phyloP scores from a whole-genome alignment of 2,888 invertebrate species.

The Halocaridina rubra region DNA sequence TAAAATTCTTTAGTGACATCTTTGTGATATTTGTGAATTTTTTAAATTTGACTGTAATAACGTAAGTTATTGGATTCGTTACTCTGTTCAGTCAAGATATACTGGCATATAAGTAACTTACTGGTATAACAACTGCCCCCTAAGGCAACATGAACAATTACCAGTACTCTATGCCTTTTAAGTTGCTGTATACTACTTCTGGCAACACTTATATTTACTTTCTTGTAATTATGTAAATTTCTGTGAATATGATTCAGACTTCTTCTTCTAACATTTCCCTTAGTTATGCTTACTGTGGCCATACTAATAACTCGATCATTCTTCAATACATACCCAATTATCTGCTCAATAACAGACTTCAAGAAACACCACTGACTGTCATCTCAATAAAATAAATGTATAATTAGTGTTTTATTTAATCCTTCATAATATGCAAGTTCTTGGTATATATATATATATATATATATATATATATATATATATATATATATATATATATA shows the following conservation, averaged over 20 bases:
- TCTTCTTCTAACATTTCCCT: neutral
- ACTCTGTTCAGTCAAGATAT: too few relatives aligned
- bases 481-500: too few relatives aligned
- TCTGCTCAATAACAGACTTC: slow-evolving; percentile 53
- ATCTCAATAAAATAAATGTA: slow-evolving; percentile 41
- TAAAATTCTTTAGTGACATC: too few relatives aligned
- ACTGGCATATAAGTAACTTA: too few relatives aligned
- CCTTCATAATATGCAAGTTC: too few relatives aligned
- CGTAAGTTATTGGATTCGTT: too few relatives aligned
- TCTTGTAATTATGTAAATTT: neutral
- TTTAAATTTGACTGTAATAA: too few relatives aligned
- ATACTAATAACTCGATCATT: neutral
- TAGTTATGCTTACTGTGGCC: slow-evolving; percentile 7
- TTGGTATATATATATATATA: too few relatives aligned
- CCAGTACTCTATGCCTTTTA: neutral
- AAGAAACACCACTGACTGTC: slow-evolving; percentile 45
- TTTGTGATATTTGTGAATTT: too few relatives aligned
- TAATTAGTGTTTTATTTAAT: slow-evolving; percentile 9
- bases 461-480: too few relatives aligned
- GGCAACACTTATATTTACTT: too few relatives aligned
- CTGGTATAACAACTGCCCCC: too few relatives aligned
- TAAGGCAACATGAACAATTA: neutral
- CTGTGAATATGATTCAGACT: neutral
- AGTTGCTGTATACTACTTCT: neutral
- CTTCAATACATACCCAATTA: slow-evolving; percentile 18